Conservation (phyloP, 1,140 invertebrate species). For the Drosophila paulistorum region DNA sequence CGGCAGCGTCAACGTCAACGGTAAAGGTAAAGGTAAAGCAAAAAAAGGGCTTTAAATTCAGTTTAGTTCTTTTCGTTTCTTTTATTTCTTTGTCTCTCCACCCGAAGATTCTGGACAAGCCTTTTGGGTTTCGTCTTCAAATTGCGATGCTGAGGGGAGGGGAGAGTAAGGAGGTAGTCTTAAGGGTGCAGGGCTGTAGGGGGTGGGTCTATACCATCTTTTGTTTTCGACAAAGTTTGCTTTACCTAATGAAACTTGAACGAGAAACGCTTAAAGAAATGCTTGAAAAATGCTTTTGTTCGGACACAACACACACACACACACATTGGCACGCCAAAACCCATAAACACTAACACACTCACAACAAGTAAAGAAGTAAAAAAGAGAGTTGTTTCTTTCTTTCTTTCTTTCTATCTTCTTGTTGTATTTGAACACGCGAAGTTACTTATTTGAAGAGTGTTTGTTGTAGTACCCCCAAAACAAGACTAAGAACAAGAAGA, state of each 20-base stretch:
- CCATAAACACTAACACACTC: constrained; percentile 13
- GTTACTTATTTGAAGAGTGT: constrained; percentile 36
- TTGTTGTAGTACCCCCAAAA: background rate
- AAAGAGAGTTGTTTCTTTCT: constrained; percentile 27
- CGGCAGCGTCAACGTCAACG: too few relatives aligned
- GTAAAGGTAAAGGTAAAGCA: background rate
- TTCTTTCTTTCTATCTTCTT: constrained; percentile 25
- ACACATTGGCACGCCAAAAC: background rate
- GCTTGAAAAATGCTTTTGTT: constrained; percentile 74
- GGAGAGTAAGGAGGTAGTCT: background rate
- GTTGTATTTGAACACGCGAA: constrained; percentile 30
- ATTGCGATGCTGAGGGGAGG: background rate
- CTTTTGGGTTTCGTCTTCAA: constrained; percentile 29
- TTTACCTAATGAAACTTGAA: constrained; percentile 72
- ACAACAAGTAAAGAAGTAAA: constrained; percentile 15
- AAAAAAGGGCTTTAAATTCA: constrained; percentile 22
- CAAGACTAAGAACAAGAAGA: constrained; percentile 12
- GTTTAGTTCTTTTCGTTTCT: background rate
- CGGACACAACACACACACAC: constrained; percentile 3
- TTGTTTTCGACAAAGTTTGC: constrained; percentile 58
- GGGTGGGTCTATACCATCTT: background rate
- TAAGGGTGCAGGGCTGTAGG: background rate
- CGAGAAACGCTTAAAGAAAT: constrained; percentile 72
- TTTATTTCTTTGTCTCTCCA: background rate
- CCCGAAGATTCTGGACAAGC: constrained; percentile 34